Conservation (phyloP, 2,113 vertebrate species). For the Scomber japonicus region DNA sequence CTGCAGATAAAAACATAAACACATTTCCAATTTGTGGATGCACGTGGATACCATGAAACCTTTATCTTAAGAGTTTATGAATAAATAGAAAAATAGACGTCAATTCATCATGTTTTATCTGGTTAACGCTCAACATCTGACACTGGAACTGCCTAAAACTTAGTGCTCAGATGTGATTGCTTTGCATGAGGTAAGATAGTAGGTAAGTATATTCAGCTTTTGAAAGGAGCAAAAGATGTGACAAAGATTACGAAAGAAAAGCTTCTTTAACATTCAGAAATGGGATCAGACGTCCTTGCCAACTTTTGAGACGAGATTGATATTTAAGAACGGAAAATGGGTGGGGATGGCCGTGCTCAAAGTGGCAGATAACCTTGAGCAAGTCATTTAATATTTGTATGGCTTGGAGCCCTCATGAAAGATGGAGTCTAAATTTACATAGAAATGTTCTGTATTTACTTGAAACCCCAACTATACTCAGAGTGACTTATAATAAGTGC, state of each 20-base stretch:
- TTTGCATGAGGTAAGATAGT: background rate
- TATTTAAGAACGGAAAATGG: slow-evolving; percentile 19
- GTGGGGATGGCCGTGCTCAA: slow-evolving; percentile 24
- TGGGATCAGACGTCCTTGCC: slow-evolving; percentile 23
- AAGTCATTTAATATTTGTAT: slow-evolving; percentile 42
- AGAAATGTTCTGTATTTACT: slow-evolving; percentile 16
- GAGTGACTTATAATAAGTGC: slow-evolving; percentile 17
- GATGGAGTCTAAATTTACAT: slow-evolving; percentile 23
- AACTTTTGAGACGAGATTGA: slow-evolving; percentile 17
- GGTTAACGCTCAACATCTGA: background rate
- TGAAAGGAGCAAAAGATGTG: slow-evolving; percentile 12
- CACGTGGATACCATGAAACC: background rate
- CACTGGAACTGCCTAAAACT: slow-evolving; percentile 3
- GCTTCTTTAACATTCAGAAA: slow-evolving; percentile 33
- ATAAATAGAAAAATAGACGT: slow-evolving; percentile 24
- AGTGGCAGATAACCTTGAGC: slow-evolving; percentile 49
- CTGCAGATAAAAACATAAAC: background rate
- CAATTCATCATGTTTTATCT: slow-evolving; percentile 43
- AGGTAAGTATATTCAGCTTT: background rate
- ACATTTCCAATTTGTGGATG: background rate
- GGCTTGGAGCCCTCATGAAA: slow-evolving; percentile 11
- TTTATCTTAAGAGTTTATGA: slow-evolving; percentile 9
- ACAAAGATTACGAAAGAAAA: slow-evolving; percentile 18
- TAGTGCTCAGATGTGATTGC: slow-evolving; percentile 12
- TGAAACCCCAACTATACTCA: background rate